phyloP scores from a whole-genome alignment of 2,113 vertebrate species.

The Arizona elegans region DNA sequence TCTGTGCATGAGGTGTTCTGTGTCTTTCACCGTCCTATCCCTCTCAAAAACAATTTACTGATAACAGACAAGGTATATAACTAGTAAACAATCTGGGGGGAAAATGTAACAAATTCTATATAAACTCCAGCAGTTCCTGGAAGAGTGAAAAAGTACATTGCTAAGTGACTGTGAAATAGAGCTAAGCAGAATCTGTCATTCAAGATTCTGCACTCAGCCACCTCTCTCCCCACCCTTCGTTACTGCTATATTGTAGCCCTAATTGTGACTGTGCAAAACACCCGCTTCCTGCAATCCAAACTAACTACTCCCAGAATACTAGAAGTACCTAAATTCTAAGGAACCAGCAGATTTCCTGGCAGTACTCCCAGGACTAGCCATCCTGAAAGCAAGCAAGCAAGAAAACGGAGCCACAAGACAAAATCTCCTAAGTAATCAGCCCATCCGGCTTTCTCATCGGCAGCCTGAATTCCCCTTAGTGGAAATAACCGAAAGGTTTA shows the following conservation, averaged over 20 bases:
- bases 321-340: not conserved
- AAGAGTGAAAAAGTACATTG: not conserved
- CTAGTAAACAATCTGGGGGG: not conserved
- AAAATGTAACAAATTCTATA: not conserved
- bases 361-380: not conserved
- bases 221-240: not conserved
- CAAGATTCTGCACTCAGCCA: too few relatives aligned
- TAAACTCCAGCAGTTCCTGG: not conserved
- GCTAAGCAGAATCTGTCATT: not conserved
- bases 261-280: not conserved
- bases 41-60: not conserved
- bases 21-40: not conserved
- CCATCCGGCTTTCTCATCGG: not conserved
- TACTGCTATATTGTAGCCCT: not conserved
- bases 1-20: not conserved
- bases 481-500: slow-evolving; percentile 8
- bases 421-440: not conserved
- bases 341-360: not conserved
- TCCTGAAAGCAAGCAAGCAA: not conserved
- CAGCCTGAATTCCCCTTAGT: slow-evolving; percentile 9
- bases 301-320: not conserved
- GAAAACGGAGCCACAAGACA: not conserved
- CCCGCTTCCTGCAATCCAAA: not conserved
- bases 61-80: not conserved
- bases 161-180: not conserved